Percentiles rank a stretch among this genome's conserved stretches.
Evolutionary conservation across 2,113 vertebrate genomes (phyloP).

Genomic region (Labeo rohita): DNA sequence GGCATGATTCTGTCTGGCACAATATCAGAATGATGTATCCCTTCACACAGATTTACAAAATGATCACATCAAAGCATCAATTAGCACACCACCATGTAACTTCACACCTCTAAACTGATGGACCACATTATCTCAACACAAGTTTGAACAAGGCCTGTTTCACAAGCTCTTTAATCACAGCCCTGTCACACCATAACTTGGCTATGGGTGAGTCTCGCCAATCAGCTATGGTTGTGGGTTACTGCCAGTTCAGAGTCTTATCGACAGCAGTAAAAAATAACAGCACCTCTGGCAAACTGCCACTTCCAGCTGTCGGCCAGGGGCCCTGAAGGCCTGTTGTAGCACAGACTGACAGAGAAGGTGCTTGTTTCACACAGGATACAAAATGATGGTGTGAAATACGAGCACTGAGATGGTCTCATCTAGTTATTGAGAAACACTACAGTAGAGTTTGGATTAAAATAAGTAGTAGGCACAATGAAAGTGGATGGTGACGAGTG

Average conservation of each 20-base stretch:
- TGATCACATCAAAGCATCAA: neutral
- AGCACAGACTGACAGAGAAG: neutral
- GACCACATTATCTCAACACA: slow-evolving; percentile 1
- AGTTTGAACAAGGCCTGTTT: slow-evolving; percentile 17
- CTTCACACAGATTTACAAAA: neutral
- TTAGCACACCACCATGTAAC: neutral
- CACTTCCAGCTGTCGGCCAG: slow-evolving; percentile 15
- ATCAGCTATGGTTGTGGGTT: slow-evolving; percentile 11
- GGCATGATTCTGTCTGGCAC: neutral
- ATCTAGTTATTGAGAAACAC: slow-evolving; percentile 3
- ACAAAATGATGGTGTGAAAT: neutral
- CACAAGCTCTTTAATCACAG: slow-evolving; percentile 6
- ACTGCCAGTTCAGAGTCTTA: slow-evolving; percentile 20
- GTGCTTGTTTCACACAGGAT: slow-evolving; percentile 10
- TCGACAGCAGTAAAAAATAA: slow-evolving; percentile 52
- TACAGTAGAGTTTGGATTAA: neutral
- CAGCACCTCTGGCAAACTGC: slow-evolving; percentile 40
- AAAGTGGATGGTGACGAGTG: slow-evolving; percentile 3
- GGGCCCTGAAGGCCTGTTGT: neutral
- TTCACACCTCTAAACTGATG: neutral
- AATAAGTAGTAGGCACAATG: neutral
- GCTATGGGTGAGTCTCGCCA: slow-evolving; percentile 15
- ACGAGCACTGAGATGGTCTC: neutral
- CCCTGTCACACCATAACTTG: slow-evolving; percentile 18
- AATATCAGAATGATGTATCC: neutral